phyloP scores from a whole-genome alignment of 2,113 vertebrate species.

The Tychaedon coryphoeus region DNA sequence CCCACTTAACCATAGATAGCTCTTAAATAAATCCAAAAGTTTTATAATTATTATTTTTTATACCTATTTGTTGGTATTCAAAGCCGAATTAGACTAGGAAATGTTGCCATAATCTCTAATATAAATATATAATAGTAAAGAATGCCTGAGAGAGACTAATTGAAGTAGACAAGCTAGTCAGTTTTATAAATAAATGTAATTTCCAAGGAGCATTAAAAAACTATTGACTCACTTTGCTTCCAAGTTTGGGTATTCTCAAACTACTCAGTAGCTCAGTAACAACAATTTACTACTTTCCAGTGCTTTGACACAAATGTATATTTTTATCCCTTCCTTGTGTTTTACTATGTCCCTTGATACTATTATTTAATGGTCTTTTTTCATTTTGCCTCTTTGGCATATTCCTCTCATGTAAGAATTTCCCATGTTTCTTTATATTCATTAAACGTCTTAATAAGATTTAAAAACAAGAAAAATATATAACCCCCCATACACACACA shows the following conservation, averaged over 20 bases:
- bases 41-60: background rate
- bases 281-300: background rate
- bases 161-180: background rate
- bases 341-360: background rate
- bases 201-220: background rate
- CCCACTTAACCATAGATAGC: background rate
- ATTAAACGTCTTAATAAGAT: background rate
- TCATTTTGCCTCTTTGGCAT: background rate
- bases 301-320: background rate
- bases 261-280: background rate
- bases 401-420: background rate
- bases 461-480: background rate
- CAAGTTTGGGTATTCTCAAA: background rate
- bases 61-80: background rate
- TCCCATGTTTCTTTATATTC: background rate
- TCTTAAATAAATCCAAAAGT: background rate
- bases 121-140: background rate
- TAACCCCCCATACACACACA: background rate
- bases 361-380: background rate
- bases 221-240: background rate
- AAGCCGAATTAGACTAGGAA: background rate
- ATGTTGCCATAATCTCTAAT: background rate
- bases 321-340: background rate
- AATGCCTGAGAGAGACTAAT: background rate
- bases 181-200: background rate